phyloP scores from a whole-genome alignment of 2,113 vertebrate species.

The Sterrhoptilus dennistouni region DNA sequence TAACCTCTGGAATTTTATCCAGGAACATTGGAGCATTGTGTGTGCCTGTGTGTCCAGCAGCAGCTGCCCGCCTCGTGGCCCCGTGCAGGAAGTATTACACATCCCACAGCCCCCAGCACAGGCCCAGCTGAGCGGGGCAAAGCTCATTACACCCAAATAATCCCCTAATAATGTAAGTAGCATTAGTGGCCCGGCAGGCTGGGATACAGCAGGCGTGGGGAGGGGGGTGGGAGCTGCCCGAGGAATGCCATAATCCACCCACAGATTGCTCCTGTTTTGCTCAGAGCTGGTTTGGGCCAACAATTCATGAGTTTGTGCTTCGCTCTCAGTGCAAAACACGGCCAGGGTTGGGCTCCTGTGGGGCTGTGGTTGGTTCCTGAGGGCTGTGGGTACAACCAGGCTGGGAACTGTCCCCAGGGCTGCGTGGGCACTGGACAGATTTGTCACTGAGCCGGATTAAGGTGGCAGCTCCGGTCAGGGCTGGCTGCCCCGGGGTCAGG shows the following conservation, averaged over 20 bases:
- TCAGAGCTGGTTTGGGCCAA: not conserved
- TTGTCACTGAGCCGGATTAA: conserved; percentile 13
- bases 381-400: fast-evolving
- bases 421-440: not conserved
- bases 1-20: conserved; percentile 8
- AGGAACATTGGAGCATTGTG: conserved; percentile 42
- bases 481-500: not conserved
- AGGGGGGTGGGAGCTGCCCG: not conserved
- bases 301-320: not conserved
- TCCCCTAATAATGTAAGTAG: conserved; percentile 67
- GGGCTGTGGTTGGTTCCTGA: not conserved
- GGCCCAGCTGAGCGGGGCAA: conserved; percentile 51
- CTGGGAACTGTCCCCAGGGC: not conserved
- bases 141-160: conserved; percentile 70
- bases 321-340: fast-evolving
- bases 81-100: conserved; percentile 41
- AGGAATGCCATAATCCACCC: conserved; percentile 43
- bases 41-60: conserved; percentile 9
- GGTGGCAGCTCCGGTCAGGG: conserved; percentile 50
- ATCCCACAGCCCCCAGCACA: not conserved
- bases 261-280: not conserved
- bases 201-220: not conserved
- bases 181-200: conserved; percentile 8
- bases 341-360: fast-evolving
- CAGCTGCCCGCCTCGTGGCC: conserved; percentile 27